phyloP scores from a whole-genome alignment of 2,888 invertebrate genomes.

The Palloptera scutellata region DNA sequence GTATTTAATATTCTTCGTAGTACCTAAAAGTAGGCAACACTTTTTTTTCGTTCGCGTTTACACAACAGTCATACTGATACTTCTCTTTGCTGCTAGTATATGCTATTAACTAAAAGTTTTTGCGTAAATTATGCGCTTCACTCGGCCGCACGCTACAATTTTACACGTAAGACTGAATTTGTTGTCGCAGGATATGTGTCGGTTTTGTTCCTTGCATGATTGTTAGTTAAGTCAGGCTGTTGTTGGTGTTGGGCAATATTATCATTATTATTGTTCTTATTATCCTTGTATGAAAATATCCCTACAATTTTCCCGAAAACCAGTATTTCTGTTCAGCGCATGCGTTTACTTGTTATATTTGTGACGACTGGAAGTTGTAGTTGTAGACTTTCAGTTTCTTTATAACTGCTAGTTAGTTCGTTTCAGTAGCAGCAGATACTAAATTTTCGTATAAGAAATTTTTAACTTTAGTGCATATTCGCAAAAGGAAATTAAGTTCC shows the following conservation, averaged over 20 bases:
- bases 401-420: neutral
- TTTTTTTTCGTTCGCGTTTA: slow-evolving; percentile 15
- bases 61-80: slow-evolving; percentile 9
- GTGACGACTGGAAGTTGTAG: slow-evolving; percentile 29
- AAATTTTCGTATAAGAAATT: neutral
- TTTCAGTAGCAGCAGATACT: neutral
- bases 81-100: neutral
- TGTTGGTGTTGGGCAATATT: neutral
- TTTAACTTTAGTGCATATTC: neutral
- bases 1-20: neutral
- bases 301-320: slow-evolving; percentile 32
- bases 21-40: slow-evolving; percentile 25
- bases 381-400: slow-evolving; percentile 13
- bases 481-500: neutral
- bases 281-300: slow-evolving; percentile 23
- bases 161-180: slow-evolving; percentile 55
- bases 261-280: neutral
- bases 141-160: slow-evolving; percentile 57
- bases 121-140: slow-evolving; percentile 49
- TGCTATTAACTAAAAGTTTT: slow-evolving; percentile 9
- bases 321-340: slow-evolving; percentile 38
- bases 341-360: slow-evolving; percentile 23
- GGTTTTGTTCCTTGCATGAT: slow-evolving; percentile 22
- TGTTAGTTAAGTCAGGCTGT: too few relatives aligned
- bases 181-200: slow-evolving; percentile 32